phyloP scores from a whole-genome alignment of 2,113 vertebrate species.

The Calypte anna region DNA sequence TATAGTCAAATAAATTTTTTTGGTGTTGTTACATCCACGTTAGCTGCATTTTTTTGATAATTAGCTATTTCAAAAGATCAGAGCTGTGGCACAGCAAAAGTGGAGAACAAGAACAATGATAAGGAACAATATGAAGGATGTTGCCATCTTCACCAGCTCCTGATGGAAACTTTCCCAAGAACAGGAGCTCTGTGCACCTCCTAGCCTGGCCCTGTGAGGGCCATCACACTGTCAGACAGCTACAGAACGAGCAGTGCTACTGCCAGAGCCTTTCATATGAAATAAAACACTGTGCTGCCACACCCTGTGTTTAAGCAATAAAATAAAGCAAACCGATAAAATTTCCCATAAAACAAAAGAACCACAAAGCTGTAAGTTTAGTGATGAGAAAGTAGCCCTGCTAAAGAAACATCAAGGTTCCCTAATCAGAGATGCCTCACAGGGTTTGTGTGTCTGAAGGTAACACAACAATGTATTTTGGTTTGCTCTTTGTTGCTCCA shows the following conservation, averaged over 20 bases:
- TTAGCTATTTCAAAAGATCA: not conserved
- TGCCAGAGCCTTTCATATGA: not conserved
- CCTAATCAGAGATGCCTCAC: not conserved
- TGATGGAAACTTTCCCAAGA: not conserved
- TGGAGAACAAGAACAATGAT: not conserved
- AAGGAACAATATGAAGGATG: not conserved
- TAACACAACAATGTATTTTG: not conserved
- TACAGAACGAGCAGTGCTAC: not conserved
- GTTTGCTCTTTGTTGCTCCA: not conserved
- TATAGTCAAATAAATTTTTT: not conserved
- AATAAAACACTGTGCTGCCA: not conserved
- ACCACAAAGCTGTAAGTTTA: rapidly evolving
- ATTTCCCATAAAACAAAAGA: not conserved
- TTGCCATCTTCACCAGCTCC: not conserved
- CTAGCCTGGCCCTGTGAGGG: rapidly evolving
- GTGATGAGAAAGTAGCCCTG: not conserved
- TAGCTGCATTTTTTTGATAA: not conserved
- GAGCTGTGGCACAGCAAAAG: not conserved
- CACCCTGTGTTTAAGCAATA: not conserved
- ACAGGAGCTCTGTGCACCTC: rapidly evolving
- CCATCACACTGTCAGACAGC: rapidly evolving
- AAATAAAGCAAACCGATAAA: not conserved
- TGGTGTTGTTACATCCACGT: not conserved
- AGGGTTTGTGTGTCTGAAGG: not conserved
- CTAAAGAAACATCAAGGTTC: not conserved